Evolutionary conservation across 1,140 invertebrate genomes (phyloP).

Genomic region (Gonioctena quinquepunctata): DNA sequence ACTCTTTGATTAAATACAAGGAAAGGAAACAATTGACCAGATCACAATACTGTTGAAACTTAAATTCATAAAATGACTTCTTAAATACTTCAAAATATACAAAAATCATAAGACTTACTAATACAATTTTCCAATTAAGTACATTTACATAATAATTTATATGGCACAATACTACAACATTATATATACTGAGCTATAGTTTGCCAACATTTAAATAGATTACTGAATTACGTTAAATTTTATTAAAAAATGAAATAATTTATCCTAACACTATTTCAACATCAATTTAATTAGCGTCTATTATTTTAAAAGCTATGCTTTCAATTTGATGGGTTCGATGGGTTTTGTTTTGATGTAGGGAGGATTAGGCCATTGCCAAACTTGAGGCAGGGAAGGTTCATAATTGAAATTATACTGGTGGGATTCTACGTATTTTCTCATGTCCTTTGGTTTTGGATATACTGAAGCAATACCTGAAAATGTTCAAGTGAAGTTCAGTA

Average conservation of each 20-base stretch:
- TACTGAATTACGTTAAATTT: neutral
- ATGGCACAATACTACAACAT: neutral
- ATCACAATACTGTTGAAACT: neutral
- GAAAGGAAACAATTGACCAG: neutral
- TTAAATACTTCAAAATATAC: neutral
- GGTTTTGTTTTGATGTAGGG: constrained; percentile 61
- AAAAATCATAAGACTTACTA: neutral
- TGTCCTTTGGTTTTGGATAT: constrained; percentile 82
- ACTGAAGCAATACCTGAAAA: constrained; percentile 78
- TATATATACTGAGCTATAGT: neutral
- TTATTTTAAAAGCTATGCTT: constrained; percentile 14
- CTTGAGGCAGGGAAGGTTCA: constrained; percentile 73
- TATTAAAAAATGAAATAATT: constrained; percentile 8
- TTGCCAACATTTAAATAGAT: neutral
- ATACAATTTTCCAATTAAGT: neutral
- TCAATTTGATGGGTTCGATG: constrained; percentile 53
- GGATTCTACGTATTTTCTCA: constrained; percentile 70
- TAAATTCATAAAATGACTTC: neutral
- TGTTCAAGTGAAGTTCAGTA: too few relatives aligned
- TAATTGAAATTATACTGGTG: constrained; percentile 82
- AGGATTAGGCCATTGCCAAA: constrained; percentile 73
- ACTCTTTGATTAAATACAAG: neutral
- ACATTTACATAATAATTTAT: neutral
- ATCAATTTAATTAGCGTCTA: neutral
- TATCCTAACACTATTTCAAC: neutral